Base-by-base conservation (phyloP, 2,888 invertebrate genomes). In the Drosophila lacicola region DNA sequence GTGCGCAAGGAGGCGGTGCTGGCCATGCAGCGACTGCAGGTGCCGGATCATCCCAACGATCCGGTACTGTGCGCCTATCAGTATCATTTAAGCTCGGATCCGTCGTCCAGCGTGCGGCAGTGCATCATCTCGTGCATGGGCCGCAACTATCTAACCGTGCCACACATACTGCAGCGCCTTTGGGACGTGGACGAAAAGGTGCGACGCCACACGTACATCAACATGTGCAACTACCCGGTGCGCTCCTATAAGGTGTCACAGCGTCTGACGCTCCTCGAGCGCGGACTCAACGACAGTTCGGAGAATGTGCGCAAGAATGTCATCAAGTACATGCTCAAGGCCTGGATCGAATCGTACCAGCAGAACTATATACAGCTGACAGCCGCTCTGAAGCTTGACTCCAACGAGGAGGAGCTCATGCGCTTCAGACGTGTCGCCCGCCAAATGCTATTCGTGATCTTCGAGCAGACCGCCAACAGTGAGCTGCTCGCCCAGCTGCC, bases 161-260 rank as follows among this genome's bases (percentile, higher is more conserved):
- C 94, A 0, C 94, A 94, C 70, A 95, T 97, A 34, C 87, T 97
- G 50, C 94, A 95, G 69, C 94, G 97, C 2, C 94, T 96, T 0
- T 94, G 95, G 84, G 98, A 98, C 91, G 94, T 96, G 0, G 96
- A 96, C 87, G 96, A 96, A 63, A 94, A 94, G 34, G 97, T 98
- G 0, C 93, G 98, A 0, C 89, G 92, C 0, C 92, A 92, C 53
- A 92, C 92, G 0, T 93, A 92, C 73, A 68, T 94, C 93, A 86
- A 93, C 93, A 91, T 93, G 91, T 91, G 92, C 68, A 92, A 91
- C 49, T 93, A 91, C 56, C 91, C 92, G 2, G 92, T 92, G 9
- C 91, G 91, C 39, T 89, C 91, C 0, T 93, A 96, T 58, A 94
- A 94, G 55, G 95, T 96, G 41, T 93, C 94, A 2, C 95, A 96